phyloP scores from a whole-genome alignment of 1,140 invertebrate species.

The Drosophila melanica region DNA sequence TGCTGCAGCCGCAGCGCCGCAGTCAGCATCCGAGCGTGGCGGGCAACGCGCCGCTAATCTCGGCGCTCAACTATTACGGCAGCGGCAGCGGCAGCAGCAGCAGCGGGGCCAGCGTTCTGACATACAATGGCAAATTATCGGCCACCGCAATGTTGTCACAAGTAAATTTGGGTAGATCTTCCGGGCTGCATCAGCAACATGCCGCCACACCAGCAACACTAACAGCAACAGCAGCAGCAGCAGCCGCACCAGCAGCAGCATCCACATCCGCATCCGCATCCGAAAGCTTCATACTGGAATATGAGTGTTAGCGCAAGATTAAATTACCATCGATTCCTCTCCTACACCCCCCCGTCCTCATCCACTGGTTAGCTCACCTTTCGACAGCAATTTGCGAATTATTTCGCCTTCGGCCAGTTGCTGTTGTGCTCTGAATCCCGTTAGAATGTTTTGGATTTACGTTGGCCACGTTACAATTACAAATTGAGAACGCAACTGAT shows the following conservation, averaged over 20 bases:
- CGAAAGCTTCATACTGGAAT: conserved; percentile 77
- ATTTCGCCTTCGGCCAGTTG: conserved; percentile 5
- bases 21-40: background rate
- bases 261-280: conserved; percentile 14
- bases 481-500: conserved; percentile 65
- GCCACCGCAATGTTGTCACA: conserved; percentile 79
- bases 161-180: conserved; percentile 69
- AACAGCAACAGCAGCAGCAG: conserved; percentile 4
- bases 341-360: too few species aligned
- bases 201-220: conserved; percentile 16
- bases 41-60: conserved; percentile 53
- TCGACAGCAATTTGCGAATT: conserved; percentile 32
- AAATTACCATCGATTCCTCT: conserved; percentile 52
- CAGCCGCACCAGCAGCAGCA: conserved; percentile 22
- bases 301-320: conserved; percentile 78
- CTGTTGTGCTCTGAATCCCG: conserved; percentile 10
- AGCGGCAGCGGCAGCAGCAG: conserved; percentile 39
- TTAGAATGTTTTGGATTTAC: conserved; percentile 36
- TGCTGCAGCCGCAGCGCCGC: conserved; percentile 13
- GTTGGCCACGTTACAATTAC: conserved; percentile 67
- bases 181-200: conserved; percentile 48
- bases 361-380: conserved; percentile 1
- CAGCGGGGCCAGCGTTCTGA: conserved; percentile 39
- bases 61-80: conserved; percentile 75
- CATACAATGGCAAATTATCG: conserved; percentile 78